Conservation (phyloP, 2,888 invertebrate genomes). For the Meiosimyza decipiens region DNA sequence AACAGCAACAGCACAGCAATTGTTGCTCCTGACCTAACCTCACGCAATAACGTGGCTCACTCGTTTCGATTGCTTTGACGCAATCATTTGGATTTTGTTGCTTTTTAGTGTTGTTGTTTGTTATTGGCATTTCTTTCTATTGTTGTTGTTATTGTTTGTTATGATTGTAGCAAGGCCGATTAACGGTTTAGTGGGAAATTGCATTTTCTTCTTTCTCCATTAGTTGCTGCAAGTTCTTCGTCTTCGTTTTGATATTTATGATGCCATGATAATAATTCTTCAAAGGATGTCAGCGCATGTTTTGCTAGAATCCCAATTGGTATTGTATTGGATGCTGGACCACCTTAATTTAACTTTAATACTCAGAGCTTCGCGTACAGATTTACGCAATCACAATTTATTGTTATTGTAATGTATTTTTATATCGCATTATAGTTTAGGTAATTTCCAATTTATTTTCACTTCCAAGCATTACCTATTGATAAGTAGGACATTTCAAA, state of each 20-base stretch:
- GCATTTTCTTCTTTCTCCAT: constrained; percentile 13
- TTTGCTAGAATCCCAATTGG: background rate
- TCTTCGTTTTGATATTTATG: background rate
- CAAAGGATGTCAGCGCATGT: constrained; percentile 14
- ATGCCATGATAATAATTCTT: constrained; percentile 14
- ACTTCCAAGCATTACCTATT: too few species aligned
- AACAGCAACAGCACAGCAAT: constrained; percentile 29
- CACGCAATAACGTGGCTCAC: constrained; percentile 28
- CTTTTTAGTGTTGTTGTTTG: constrained; percentile 50
- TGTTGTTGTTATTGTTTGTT: constrained; percentile 41
- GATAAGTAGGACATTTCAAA: too few species aligned
- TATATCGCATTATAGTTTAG: too few species aligned
- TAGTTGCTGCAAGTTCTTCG: constrained; percentile 7
- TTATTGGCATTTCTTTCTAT: constrained; percentile 46
- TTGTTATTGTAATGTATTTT: too few species aligned
- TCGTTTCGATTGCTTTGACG: constrained; percentile 36
- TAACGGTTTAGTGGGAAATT: constrained; percentile 42
- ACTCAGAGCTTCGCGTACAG: background rate
- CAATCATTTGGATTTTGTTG: constrained; percentile 41
- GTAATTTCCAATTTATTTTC: too few species aligned
- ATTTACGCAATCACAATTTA: background rate
- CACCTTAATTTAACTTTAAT: background rate
- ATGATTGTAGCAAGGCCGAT: constrained; percentile 31
- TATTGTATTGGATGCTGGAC: too few species aligned
- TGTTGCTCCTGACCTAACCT: constrained; percentile 34